Base-by-base conservation (phyloP, 2,113 vertebrate species). In the Ptilorrhoa leucosticta region DNA sequence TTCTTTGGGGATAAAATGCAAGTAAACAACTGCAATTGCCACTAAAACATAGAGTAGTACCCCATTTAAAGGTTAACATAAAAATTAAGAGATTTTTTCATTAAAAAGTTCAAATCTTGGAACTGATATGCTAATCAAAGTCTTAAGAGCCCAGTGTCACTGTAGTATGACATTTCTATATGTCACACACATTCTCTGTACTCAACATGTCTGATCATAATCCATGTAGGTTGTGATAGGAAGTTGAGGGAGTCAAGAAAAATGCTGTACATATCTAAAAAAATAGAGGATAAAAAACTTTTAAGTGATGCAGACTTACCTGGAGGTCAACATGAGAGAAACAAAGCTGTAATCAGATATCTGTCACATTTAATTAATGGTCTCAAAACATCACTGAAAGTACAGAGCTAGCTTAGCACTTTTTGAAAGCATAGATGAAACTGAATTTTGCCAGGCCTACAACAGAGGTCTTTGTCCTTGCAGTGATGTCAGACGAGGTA, bases 41-140 rank as follows among this genome's bases (percentile, higher is more conserved):
- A 47, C 58, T 70, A 73, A 69, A 93, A 53, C 15, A 61, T 26
- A 80, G 7, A 35, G 15, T 26, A 87, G 22, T 35, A 42, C 1
- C 4, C 19, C 15, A 9, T 26, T 57, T 79, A 90, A 77, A 63
- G 5, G 10, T 39, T 58, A 63, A 13, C 7, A 65, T 60, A 40
- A 90, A 76, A 51, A 65, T 2, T 0, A 26, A 20, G 6, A 27
- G 0, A 0, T 54, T 54, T 60, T 64, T 76, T 44, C 18, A 65
- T 63, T 63, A 11, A 64, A 60, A 86, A 57, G 6, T 45, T 22
- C 20, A 51, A 7, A 33, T 22, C 28, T 89, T 77, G 53, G 28
- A 81, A 77, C 13, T 68, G 23, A 21, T 13, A 58, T 66, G 11
- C 4, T 79, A 71, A 63, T 79, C 57, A 75, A 82, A 13, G 5